phyloP scores from a whole-genome alignment of 2,113 vertebrate species.

The Oxyura jamaicensis region DNA sequence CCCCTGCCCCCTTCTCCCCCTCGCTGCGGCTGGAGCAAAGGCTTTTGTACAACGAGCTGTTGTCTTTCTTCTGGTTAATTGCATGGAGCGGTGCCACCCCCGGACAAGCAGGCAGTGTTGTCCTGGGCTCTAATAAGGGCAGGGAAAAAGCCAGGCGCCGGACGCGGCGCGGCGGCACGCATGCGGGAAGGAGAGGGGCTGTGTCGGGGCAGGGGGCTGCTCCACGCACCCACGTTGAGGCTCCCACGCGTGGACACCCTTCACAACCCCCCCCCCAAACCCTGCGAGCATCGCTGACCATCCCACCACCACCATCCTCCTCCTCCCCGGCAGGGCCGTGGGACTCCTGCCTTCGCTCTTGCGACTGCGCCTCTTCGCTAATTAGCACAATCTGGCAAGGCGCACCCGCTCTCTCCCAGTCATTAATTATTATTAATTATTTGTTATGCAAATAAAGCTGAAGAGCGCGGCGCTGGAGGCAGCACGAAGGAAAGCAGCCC shows the following conservation, averaged over 20 bases:
- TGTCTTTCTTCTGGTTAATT: neutral
- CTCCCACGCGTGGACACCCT: neutral
- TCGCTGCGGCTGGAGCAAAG: neutral
- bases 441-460: conserved; percentile 58
- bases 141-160: rapidly evolving
- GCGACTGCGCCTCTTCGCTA: neutral
- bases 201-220: rapidly evolving
- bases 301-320: neutral
- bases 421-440: conserved; percentile 70
- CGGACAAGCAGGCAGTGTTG: neutral
- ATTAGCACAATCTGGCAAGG: conserved; percentile 53
- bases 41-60: neutral
- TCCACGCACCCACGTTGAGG: neutral
- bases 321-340: neutral
- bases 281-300: rapidly evolving
- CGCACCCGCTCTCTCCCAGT: neutral
- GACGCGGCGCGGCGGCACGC: rapidly evolving
- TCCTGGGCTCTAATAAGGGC: neutral
- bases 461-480: neutral
- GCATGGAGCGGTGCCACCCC: neutral
- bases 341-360: rapidly evolving
- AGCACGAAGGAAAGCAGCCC: conserved; percentile 9
- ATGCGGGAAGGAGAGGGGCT: rapidly evolving
- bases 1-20: neutral
- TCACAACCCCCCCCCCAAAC: neutral